Evolutionary conservation across 2,113 vertebrate species (phyloP).

Genomic region (Platysteira castanea): DNA sequence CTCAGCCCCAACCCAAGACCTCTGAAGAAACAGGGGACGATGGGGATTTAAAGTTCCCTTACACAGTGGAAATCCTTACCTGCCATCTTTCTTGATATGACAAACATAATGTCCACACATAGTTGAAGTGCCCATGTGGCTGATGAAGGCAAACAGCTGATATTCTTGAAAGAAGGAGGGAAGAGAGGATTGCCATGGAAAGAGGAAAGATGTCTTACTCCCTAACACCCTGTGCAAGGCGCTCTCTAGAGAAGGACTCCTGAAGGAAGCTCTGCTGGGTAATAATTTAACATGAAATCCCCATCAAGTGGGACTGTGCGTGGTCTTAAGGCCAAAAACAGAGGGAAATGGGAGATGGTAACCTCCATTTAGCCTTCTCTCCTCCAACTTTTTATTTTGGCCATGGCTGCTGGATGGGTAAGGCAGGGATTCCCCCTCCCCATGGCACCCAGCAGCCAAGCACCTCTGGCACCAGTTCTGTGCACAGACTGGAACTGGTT

Average conservation of each 20-base stretch:
- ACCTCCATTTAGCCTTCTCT: neutral
- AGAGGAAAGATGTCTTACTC: neutral
- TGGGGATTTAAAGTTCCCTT: neutral
- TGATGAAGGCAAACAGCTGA: conserved; percentile 97
- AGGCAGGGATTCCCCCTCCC: neutral
- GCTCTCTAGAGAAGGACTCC: neutral
- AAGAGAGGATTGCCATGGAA: neutral
- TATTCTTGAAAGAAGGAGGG: conserved; percentile 78
- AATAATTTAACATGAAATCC: neutral
- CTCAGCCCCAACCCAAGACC: neutral
- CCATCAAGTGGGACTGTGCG: neutral
- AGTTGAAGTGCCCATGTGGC: conserved; percentile 98
- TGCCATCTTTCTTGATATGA: conserved; percentile 98
- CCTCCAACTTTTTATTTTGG: neutral
- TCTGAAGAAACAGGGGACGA: neutral
- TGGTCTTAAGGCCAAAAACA: neutral
- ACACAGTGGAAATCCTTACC: conserved; percentile 67
- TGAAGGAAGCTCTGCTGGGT: neutral
- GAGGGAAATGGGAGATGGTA: neutral
- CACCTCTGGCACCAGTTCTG: neutral
- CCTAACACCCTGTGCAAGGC: neutral
- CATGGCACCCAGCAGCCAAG: neutral
- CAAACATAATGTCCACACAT: conserved; percentile 99
- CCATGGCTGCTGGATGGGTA: neutral
- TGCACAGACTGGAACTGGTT: neutral